These are phyloP conservation scores for Ectropis crepuscularia DNA, from an alignment of 2,888 invertebrate species.

Conservation along the genomic window DNA sequence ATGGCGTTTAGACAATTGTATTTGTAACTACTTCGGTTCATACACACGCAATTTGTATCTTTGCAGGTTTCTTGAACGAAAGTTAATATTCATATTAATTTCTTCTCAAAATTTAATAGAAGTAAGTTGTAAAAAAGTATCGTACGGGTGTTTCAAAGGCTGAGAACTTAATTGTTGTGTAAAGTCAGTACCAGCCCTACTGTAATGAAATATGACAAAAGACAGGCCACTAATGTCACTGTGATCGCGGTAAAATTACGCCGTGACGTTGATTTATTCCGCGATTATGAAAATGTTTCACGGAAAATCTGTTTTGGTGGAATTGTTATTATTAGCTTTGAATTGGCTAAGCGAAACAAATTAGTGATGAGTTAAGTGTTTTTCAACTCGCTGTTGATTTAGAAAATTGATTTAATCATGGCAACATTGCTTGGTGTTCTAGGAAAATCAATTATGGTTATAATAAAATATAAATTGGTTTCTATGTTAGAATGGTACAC, in stretches of 20 bases:
- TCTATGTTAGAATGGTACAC: no score
- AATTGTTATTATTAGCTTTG: slow-evolving; percentile 21
- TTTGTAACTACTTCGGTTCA: no score
- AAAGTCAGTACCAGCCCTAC: slow-evolving; percentile 15
- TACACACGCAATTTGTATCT: no score
- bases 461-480: no score
- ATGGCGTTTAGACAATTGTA: no score
- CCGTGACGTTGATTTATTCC: slow-evolving; percentile 42
- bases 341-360: slow-evolving; percentile 2
- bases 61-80: no score
- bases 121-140: no score
- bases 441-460: no score
- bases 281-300: slow-evolving; percentile 28
- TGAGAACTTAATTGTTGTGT: neutral
- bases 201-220: slow-evolving; percentile 45
- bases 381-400: neutral
- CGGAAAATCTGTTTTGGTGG: slow-evolving; percentile 11
- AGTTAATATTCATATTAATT: no score
- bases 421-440: neutral
- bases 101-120: no score
- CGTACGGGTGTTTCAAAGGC: neutral
- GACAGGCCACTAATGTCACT: slow-evolving; percentile 46
- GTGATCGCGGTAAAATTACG: slow-evolving; percentile 39
- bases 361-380: slow-evolving; percentile 4
- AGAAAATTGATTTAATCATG: neutral